Base-by-base conservation (phyloP, 2,888 invertebrate genomes). In the Conus canariensis region DNA sequence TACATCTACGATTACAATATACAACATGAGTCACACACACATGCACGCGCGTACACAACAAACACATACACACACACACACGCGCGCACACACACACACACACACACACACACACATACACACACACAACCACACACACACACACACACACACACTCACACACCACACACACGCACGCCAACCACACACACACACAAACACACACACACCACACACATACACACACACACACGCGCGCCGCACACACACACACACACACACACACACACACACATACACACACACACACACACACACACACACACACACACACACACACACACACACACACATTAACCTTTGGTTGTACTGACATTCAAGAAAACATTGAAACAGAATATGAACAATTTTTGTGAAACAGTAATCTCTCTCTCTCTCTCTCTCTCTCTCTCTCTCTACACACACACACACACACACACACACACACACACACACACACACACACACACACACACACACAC, bases 291-390 rank as follows among this genome's bases (percentile, higher is more conserved):
- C 45, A n/a, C 82, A 82, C 25, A n/a, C 45, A 30, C 82, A 82
- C 82, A 82, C 82, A 82, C 82, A 82, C 82, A 82, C 82, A 82
- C 82, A 82, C 82, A 82, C 82, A 30, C 82, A 82, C 82, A 82
- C 82, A 82, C 82, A 82, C 82, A 82, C 82, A 82, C 82, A 77
- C 77, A 77, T n/a, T 9, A 14, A 77, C 77, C 9, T 22, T 10
- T 22, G 22, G 19, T 19, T 10, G 77, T 16, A 64, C 64, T 10
- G 14, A 64, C 30, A 30, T 30, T 30, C 30, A 30, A 30, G 30
- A 30, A 30, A 30, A 30, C 30, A 30, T 30, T 30, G 30, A 30
- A 30, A 30, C 30, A 30, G 30, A 30, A 30, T 30, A 30, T 30
- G 30, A 30, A 30, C 30, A 30, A 30, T 30, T 30, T 30, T 30